phyloP scores from a whole-genome alignment of 30 jellyfish, hydroid and myxozoan species.

The Pelagia noctiluca region DNA sequence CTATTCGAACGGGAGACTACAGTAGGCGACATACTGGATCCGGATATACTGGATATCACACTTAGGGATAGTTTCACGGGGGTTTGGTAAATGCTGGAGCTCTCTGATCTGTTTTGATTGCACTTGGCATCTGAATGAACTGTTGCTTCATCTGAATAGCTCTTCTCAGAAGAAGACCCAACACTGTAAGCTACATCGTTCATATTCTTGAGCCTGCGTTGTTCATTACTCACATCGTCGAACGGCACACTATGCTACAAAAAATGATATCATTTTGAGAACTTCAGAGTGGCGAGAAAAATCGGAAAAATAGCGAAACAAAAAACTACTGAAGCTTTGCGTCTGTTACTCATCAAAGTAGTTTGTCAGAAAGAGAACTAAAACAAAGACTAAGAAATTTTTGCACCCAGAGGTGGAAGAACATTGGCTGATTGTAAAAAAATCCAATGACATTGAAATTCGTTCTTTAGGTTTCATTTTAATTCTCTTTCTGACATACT shows the following conservation, averaged over 20 bases:
- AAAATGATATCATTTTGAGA: no score
- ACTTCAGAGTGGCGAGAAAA: no score
- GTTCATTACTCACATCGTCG: no score
- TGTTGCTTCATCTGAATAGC: not conserved
- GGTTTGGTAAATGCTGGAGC: not conserved
- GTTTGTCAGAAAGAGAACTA: no score
- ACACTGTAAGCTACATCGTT: not conserved
- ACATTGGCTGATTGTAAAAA: no score
- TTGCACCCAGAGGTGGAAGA: no score
- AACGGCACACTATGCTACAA: no score
- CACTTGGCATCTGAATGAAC: not conserved
- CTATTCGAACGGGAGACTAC: conserved; percentile 14
- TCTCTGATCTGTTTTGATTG: not conserved
- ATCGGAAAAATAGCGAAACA: no score
- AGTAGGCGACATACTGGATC: conserved; percentile 27
- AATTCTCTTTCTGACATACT: not conserved
- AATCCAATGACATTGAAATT: not conserved
- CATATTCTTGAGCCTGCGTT: not conserved
- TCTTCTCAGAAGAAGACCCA: not conserved
- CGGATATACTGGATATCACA: conserved; percentile 11
- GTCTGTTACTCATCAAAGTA: no score
- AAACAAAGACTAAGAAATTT: no score
- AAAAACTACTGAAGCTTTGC: no score
- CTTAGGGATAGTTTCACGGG: not conserved
- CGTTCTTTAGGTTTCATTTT: not conserved